Percentiles rank a stretch among this genome's conserved stretches.
Conservation (phyloP, 2,113 vertebrate species). For the Gymnarchus niloticus region DNA sequence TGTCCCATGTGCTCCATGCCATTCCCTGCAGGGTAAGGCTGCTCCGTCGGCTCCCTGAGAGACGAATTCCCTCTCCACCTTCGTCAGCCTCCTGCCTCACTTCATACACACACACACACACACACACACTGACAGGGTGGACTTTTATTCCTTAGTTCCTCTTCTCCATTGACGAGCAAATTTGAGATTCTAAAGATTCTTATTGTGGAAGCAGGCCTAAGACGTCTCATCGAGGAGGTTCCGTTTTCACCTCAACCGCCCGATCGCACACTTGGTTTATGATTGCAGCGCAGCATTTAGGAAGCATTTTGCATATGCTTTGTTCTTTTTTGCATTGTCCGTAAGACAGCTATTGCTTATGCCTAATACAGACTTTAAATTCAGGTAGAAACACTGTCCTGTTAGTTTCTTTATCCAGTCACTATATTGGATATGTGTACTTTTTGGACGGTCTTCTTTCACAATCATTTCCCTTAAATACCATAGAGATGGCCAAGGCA, state of each 20-base stretch:
- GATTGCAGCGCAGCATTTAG: neutral
- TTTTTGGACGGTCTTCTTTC: neutral
- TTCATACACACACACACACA: neutral
- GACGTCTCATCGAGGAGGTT: neutral
- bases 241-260: neutral
- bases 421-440: neutral
- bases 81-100: neutral
- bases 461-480: slow-evolving; percentile 7
- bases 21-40: slow-evolving; percentile 68
- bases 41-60: neutral
- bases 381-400: neutral
- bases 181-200: neutral
- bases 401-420: neutral
- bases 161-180: no score
- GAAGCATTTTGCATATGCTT: neutral
- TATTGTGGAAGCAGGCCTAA: neutral
- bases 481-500: neutral
- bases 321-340: neutral
- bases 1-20: slow-evolving; percentile 75
- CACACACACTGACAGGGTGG: neutral
- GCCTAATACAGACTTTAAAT: neutral
- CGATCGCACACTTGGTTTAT: neutral
- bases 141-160: neutral
- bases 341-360: neutral
- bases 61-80: neutral